A percentile compares a stretch with the other conserved stretches of the same genome.
These are phyloP conservation scores for Hybos culiciformis DNA, from an alignment of 2,888 invertebrate species.

Conservation along the genomic window DNA sequence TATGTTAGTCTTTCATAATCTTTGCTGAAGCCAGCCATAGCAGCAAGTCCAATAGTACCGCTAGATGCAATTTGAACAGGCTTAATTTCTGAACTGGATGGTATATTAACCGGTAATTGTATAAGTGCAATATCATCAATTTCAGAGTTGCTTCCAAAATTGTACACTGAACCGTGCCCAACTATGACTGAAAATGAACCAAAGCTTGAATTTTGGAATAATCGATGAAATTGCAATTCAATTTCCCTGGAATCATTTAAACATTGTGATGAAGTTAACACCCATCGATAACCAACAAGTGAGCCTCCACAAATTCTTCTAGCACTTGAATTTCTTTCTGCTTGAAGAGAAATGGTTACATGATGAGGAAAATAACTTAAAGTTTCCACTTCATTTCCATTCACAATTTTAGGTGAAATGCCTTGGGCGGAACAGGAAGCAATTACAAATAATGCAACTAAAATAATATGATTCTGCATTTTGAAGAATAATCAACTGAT, in stretches of 20 bases:
- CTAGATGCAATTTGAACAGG: too few species aligned
- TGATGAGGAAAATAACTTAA: conserved; percentile 12
- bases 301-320: conserved; percentile 17
- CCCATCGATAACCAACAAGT: conserved; percentile 11
- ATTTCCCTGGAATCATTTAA: conserved; percentile 1
- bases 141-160: conserved; percentile 4
- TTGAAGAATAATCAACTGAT: too few species aligned
- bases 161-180: conserved; percentile 5
- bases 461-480: too few species aligned
- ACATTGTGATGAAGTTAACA: conserved; percentile 13
- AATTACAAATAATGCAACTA: too few species aligned
- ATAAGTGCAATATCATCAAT: conserved; percentile 13
- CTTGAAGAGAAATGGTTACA: conserved; percentile 7
- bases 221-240: conserved; percentile 13
- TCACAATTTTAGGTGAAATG: too few species aligned
- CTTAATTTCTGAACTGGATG: too few species aligned
- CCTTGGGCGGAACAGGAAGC: too few species aligned
- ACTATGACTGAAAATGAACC: conserved; percentile 13
- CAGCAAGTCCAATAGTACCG: conserved; percentile 9
- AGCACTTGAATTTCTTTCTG: not conserved
- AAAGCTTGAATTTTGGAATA: not conserved
- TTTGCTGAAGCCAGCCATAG: conserved; percentile 14
- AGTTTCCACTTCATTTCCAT: conserved; percentile 11
- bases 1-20: conserved; percentile 11
- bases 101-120: conserved; percentile 11